Base-by-base conservation (phyloP, 2,113 vertebrate genomes). In the Xenotilapia flavipinnis region DNA sequence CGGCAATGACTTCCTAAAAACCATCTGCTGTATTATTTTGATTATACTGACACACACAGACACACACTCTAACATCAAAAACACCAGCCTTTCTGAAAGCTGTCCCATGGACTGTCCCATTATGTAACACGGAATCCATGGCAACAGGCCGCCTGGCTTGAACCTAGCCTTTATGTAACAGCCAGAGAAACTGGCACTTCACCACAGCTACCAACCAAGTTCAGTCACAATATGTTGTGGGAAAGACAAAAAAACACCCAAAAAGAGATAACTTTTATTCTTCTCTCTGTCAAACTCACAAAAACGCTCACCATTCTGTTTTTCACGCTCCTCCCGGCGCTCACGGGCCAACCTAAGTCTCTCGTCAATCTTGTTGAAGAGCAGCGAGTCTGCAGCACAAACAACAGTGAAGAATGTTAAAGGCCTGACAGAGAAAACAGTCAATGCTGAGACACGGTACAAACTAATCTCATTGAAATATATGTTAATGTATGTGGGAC, bases 311-410 rank as follows among this genome's bases (percentile, higher is more conserved):
- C 99, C 98, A 28, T 97, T 96, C 92, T 97, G 97, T 82, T 98
- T 99, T 42, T 99, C 98, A 42, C 92, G 94, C 91, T 98, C 97
- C 85, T 97, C 98, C 36, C 98, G 97, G 12, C 99, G 96, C 90
- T 99, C 98, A 49, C 98, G 96, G 79, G 99, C 99, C 86, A 99
- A 95, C 15, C 97, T 96, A 92, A 98, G 98, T 60, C 97, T 96
- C 92, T 99, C 99, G 81, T 99, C 99, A 42, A 98, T 98, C 84
- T 95, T 98, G 21, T 96, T 98, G 28, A 98, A 95, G 88, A 97
- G 89, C 80, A 96, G 93, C 31, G 96, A 95, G 85, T 99, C 98
- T 99, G 93, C 9, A 96, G 89, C 9, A 79, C 28, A 94, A 80
- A 87, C 33, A 89, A 83, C 15, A 82, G 26, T 81, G 77, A 65